A percentile compares a stretch with the other conserved stretches of the same genome.
These are phyloP conservation scores for Latrodectus geometricus DNA, from an alignment of 1,140 invertebrate species.

Conservation along the genomic window DNA sequence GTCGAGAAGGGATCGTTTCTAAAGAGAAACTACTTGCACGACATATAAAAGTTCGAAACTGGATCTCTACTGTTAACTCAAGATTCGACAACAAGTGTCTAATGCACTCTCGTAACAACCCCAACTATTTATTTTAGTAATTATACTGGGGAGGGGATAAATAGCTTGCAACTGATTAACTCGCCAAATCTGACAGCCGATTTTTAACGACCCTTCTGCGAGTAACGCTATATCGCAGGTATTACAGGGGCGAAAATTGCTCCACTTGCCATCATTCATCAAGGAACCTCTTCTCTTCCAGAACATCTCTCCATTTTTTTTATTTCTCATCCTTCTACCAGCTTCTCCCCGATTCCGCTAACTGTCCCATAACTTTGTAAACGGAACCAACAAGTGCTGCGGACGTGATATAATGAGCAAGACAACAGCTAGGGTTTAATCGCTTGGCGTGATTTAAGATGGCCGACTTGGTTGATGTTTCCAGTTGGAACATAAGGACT, in stretches of 20 bases:
- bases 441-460: constrained; percentile 56
- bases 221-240: constrained; percentile 39
- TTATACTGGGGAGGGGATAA: constrained; percentile 36
- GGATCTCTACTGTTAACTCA: constrained; percentile 13
- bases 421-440: constrained; percentile 52
- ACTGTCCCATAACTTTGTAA: constrained; percentile 62
- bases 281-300: neutral
- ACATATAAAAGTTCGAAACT: constrained; percentile 36
- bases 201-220: constrained; percentile 51
- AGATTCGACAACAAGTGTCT: constrained; percentile 51
- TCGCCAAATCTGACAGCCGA: constrained; percentile 57
- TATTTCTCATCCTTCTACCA: neutral
- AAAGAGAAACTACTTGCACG: neutral
- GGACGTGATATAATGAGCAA: constrained; percentile 58
- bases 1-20: too few relatives aligned
- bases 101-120: constrained; percentile 34
- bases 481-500: constrained; percentile 37
- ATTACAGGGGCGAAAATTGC: constrained; percentile 45
- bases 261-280: constrained; percentile 53
- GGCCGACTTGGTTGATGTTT: constrained; percentile 30
- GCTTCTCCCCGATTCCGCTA: constrained; percentile 17
- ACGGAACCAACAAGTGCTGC: constrained; percentile 59
- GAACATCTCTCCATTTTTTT: constrained; percentile 23
- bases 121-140: constrained; percentile 61
- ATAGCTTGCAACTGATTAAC: constrained; percentile 59